Evolutionary conservation across 2,113 vertebrate species (phyloP).

Genomic region (Clinocottus analis): DNA sequence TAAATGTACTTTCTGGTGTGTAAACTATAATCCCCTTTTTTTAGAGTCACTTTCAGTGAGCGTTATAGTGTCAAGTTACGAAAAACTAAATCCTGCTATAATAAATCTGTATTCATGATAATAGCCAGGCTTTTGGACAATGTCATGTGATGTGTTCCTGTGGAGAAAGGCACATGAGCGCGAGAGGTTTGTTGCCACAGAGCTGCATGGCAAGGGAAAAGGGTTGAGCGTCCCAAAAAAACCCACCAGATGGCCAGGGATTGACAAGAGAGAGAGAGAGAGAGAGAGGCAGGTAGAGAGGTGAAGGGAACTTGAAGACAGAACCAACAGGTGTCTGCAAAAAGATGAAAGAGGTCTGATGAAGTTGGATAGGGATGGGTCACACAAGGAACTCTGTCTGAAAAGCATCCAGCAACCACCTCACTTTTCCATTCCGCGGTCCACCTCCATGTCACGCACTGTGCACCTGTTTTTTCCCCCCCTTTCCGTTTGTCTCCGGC

Average conservation of each 20-base stretch:
- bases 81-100: neutral
- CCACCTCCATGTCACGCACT: constrained; percentile 28
- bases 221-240: constrained; percentile 9
- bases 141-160: neutral
- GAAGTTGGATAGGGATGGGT: constrained; percentile 5
- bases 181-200: constrained; percentile 18
- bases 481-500: neutral
- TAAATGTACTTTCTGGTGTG: neutral
- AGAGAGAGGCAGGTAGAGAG: constrained; percentile 8
- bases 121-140: neutral
- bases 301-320: constrained; percentile 10
- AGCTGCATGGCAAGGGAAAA: constrained; percentile 9
- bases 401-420: constrained; percentile 36
- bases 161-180: neutral
- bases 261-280: constrained; percentile 9
- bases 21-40: neutral
- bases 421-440: constrained; percentile 12
- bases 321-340: constrained; percentile 29
- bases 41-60: neutral
- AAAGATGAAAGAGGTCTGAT: constrained; percentile 22
- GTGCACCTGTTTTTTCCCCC: neutral
- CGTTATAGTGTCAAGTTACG: neutral
- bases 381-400: constrained; percentile 14
- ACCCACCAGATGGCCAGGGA: constrained; percentile 46
- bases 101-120: constrained; percentile 3